Evolutionary conservation across 2,888 invertebrate species (phyloP).

Genomic region (Thalpophila matura): DNA sequence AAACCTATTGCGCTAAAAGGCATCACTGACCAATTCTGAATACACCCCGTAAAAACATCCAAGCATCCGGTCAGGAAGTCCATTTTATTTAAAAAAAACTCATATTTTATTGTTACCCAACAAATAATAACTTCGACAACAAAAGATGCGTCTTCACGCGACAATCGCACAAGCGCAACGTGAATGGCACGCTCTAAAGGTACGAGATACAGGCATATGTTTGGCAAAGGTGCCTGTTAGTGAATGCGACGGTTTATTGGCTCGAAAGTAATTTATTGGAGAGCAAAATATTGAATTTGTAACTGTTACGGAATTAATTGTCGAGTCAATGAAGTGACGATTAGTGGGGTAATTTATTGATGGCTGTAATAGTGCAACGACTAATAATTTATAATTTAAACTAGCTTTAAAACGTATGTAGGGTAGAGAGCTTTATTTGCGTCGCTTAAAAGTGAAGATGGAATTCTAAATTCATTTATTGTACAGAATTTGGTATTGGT

Average conservation of each 20-base stretch:
- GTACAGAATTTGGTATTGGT: no score
- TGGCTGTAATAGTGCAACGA: background rate
- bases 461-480: background rate
- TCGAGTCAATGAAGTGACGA: constrained; percentile 48
- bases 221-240: constrained; percentile 48
- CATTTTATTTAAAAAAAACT: constrained; percentile 45
- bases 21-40: constrained; percentile 8
- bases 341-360: constrained; percentile 51
- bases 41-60: background rate
- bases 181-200: constrained; percentile 55
- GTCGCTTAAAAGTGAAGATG: background rate
- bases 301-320: constrained; percentile 49
- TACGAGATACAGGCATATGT: constrained; percentile 38
- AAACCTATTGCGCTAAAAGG: background rate
- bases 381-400: background rate
- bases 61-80: constrained; percentile 59
- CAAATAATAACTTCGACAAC: constrained; percentile 44
- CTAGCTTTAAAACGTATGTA: background rate
- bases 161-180: constrained; percentile 46
- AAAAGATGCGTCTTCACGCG: constrained; percentile 45
- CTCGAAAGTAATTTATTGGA: constrained; percentile 45
- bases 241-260: constrained; percentile 50
- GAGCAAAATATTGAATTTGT: constrained; percentile 48
- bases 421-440: background rate
- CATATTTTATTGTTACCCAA: constrained; percentile 46